phyloP scores from a whole-genome alignment of 2,797 vertebrate genomes.

The Artibeus jamaicensis region DNA sequence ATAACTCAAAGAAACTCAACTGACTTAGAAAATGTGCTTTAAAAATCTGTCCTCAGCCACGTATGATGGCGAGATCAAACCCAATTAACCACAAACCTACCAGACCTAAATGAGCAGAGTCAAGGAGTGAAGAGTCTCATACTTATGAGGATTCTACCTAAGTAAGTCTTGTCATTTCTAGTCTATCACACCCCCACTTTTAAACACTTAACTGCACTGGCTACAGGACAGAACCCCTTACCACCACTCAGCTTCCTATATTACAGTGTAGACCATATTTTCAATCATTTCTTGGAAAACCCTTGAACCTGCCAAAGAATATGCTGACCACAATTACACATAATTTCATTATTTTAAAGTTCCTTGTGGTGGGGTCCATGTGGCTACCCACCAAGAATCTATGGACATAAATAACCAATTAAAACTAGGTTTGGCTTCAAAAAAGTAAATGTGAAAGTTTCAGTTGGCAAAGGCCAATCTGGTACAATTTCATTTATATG shows the following conservation, averaged over 20 bases:
- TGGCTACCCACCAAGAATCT: not conserved
- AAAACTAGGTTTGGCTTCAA: not conserved
- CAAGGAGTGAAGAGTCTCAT: not conserved
- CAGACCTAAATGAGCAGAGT: not conserved
- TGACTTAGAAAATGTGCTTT: not conserved
- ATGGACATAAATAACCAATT: not conserved
- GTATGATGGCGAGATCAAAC: not conserved
- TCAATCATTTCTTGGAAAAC: not conserved
- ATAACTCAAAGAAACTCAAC: not conserved
- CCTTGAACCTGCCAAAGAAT: not conserved
- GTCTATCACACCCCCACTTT: accelerated
- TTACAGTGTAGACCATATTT: not conserved
- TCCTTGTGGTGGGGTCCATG: not conserved
- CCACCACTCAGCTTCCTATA: not conserved
- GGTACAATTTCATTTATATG: not conserved
- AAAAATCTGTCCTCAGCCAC: not conserved
- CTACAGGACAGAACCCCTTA: not conserved
- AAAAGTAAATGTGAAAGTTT: not conserved
- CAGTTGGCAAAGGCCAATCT: not conserved
- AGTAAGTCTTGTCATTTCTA: not conserved
- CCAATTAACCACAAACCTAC: not conserved
- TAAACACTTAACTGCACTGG: not conserved
- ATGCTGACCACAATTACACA: not conserved
- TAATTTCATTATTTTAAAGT: not conserved
- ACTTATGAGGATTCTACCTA: not conserved